Percentiles rank a stretch among this genome's conserved stretches.
These are phyloP conservation scores for Pseudococcus jackbeardsleyi DNA, from an alignment of 2,888 invertebrate genomes.

Conservation along the genomic window DNA sequence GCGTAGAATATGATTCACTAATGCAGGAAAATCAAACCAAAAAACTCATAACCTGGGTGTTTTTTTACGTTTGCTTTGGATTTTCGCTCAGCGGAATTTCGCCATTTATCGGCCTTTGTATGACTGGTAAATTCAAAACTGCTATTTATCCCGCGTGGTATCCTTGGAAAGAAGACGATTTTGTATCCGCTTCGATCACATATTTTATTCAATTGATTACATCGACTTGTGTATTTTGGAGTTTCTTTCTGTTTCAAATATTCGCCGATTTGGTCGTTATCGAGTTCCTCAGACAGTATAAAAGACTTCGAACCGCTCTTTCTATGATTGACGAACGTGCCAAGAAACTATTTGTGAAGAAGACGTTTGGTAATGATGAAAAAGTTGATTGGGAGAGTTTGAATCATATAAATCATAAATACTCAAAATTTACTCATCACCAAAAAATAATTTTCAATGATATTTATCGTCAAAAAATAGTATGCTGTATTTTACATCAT, in stretches of 20 bases:
- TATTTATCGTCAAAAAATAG: constrained; percentile 15
- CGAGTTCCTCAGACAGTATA: constrained; percentile 37
- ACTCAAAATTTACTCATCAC: not conserved
- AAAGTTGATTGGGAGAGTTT: not conserved
- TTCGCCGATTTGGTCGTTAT: not conserved
- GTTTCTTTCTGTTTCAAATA: constrained; percentile 38
- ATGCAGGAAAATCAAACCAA: not conserved
- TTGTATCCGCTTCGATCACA: not conserved
- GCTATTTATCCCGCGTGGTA: constrained; percentile 46
- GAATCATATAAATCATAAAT: not conserved
- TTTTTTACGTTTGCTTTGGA: constrained; percentile 43
- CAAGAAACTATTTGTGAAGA: not conserved
- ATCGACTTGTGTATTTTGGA: constrained; percentile 45
- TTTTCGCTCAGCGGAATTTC: constrained; percentile 53
- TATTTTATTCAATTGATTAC: constrained; percentile 21
- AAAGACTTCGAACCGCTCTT: constrained; percentile 6
- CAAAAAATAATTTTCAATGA: not conserved
- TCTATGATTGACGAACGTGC: not conserved
- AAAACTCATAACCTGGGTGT: not conserved
- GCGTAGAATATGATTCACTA: not conserved
- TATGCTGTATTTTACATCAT: constrained; percentile 32
- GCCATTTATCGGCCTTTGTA: constrained; percentile 13
- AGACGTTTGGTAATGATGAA: not conserved
- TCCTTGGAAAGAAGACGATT: constrained; percentile 20
- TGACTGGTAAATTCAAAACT: constrained; percentile 8